phyloP scores from a whole-genome alignment of 2,888 invertebrate species.

The Melinaea menophilus region DNA sequence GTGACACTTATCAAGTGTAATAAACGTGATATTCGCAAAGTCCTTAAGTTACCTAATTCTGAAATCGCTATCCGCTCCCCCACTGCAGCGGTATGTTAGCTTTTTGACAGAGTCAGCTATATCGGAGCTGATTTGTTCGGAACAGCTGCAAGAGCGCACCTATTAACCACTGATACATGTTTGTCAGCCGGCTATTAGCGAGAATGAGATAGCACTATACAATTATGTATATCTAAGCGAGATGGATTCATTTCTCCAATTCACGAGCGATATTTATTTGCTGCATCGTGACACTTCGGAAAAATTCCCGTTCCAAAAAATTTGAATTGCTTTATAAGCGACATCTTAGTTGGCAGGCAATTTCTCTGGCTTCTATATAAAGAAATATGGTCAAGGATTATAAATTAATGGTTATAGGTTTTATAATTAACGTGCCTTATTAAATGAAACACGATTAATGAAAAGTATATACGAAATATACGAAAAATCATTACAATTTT shows the following conservation, averaged over 20 bases:
- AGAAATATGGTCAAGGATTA: conserved; percentile 65
- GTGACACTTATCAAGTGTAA: not conserved
- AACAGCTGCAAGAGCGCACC: conserved; percentile 76
- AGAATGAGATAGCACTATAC: conserved; percentile 71
- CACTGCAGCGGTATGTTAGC: conserved; percentile 55
- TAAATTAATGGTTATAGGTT: conserved; percentile 26
- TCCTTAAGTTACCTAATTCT: not conserved
- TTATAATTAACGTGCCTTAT: conserved; percentile 4
- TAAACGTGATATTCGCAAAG: not conserved
- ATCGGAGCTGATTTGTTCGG: conserved; percentile 78
- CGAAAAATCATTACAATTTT: too few relatives aligned
- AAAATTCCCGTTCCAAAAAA: conserved; percentile 68
- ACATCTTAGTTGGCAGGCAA: conserved; percentile 59
- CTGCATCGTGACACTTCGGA: conserved; percentile 68
- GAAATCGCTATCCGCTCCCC: conserved; percentile 44
- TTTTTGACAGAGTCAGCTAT: conserved; percentile 77
- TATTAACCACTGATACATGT: conserved; percentile 79
- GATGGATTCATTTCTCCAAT: conserved; percentile 73
- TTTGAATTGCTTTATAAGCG: conserved; percentile 62
- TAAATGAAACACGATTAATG: not conserved
- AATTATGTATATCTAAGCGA: conserved; percentile 69
- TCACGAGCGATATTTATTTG: conserved; percentile 72
- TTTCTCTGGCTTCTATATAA: conserved; percentile 67
- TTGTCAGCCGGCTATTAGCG: conserved; percentile 78
- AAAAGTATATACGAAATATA: not conserved